phyloP scores from a whole-genome alignment of 2,113 vertebrate species.

The Corvus cornix region DNA sequence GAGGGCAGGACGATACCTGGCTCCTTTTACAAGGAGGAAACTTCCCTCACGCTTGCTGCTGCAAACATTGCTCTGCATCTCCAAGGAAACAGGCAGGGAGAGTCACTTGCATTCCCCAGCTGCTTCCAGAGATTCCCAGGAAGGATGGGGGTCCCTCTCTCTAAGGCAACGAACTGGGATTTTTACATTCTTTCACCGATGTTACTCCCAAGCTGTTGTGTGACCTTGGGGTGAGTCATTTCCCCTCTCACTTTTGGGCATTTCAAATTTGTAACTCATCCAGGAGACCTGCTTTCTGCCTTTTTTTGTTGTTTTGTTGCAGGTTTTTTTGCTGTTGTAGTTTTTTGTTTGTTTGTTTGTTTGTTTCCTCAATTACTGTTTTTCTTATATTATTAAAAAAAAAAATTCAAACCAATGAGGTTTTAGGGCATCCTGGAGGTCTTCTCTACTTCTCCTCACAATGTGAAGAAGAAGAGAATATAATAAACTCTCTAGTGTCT shows the following conservation, averaged over 20 bases:
- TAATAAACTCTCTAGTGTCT: neutral
- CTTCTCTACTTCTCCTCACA: neutral
- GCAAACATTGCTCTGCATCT: neutral
- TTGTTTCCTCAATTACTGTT: neutral
- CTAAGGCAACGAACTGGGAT: neutral
- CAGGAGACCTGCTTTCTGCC: neutral
- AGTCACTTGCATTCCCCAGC: neutral
- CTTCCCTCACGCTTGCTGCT: neutral
- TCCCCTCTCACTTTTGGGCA: neutral
- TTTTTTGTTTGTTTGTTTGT: no score
- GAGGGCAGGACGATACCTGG: neutral
- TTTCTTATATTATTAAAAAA: neutral
- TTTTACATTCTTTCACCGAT: neutral
- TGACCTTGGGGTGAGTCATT: neutral
- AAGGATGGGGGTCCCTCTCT: neutral
- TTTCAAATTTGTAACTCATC: neutral
- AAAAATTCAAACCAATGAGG: neutral
- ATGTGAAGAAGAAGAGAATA: neutral
- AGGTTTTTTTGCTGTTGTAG: neutral
- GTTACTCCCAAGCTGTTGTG: neutral
- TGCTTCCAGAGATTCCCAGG: neutral
- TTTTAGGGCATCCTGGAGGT: neutral
- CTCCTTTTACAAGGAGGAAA: neutral
- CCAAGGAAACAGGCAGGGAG: constrained; percentile 1
- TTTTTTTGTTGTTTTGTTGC: neutral